These are phyloP conservation scores for Eristalis tenax DNA, from an alignment of 2,888 invertebrate genomes.

Conservation along the genomic window DNA sequence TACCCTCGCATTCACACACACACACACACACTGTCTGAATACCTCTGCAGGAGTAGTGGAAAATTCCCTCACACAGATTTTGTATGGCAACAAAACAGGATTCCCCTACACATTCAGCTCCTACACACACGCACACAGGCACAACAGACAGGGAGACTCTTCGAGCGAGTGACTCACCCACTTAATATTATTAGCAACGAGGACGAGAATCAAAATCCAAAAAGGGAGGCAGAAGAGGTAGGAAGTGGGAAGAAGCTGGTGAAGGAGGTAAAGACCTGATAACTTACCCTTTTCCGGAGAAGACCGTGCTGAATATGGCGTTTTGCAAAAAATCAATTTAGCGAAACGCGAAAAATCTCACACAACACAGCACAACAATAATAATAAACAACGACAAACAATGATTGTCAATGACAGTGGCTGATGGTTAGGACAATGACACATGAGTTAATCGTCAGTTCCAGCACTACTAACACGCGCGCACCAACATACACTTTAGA, in stretches of 20 bases:
- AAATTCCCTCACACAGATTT: slow-evolving; percentile 70
- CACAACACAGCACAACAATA: slow-evolving; percentile 27
- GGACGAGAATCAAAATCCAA: slow-evolving; percentile 11
- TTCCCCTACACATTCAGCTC: slow-evolving; percentile 68
- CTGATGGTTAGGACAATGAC: slow-evolving; percentile 66
- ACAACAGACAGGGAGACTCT: slow-evolving; percentile 1
- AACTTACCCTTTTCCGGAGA: slow-evolving; percentile 70
- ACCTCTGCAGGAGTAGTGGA: slow-evolving; percentile 12
- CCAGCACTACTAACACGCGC: slow-evolving; percentile 19
- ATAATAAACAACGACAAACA: slow-evolving; percentile 39
- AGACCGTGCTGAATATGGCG: slow-evolving; percentile 47
- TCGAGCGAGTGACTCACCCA: slow-evolving; percentile 65
- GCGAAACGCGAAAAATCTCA: too few species aligned
- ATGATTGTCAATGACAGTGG: slow-evolving; percentile 11
- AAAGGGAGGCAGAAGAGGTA: neutral
- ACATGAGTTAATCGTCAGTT: slow-evolving; percentile 57
- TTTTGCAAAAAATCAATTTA: slow-evolving; percentile 70
- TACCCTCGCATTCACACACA: slow-evolving; percentile 42
- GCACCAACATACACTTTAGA: slow-evolving; percentile 14
- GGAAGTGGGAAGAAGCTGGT: neutral
- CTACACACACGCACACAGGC: slow-evolving; percentile 48
- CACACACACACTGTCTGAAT: neutral
- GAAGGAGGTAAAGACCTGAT: slow-evolving; percentile 20
- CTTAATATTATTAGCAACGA: slow-evolving; percentile 69
- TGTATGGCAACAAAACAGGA: slow-evolving; percentile 35